These are phyloP conservation scores for Stramonita haemastoma DNA, from an alignment of 2,888 invertebrate species.

Conservation along the genomic window DNA sequence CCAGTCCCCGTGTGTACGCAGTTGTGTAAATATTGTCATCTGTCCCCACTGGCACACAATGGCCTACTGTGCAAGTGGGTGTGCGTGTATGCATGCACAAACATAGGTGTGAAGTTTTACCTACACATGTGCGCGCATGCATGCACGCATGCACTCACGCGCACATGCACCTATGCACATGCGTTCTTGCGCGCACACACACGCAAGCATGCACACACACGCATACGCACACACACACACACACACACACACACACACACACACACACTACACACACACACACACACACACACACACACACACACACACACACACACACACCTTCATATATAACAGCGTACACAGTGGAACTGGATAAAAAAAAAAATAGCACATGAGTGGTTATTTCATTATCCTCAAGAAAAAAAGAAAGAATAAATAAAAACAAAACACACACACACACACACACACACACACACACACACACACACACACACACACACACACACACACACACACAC, in stretches of 20 bases:
- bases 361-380: too few species aligned
- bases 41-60: too few species aligned
- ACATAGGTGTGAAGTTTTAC: not conserved
- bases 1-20: too few species aligned
- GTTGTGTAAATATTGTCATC: not conserved
- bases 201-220: not conserved
- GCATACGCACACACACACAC: not conserved
- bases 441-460: too few species aligned
- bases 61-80: not conserved
- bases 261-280: not conserved
- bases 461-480: too few species aligned
- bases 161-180: not conserved
- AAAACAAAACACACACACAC: too few species aligned
- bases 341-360: too few species aligned
- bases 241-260: not conserved
- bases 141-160: not conserved
- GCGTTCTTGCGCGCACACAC: not conserved
- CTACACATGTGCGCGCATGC: not conserved
- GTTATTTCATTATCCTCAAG: too few species aligned
- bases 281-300: not conserved
- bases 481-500: too few species aligned
- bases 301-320: too few species aligned
- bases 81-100: not conserved
- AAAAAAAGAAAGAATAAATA: too few species aligned
- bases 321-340: too few species aligned